phyloP scores from a whole-genome alignment of 2,113 vertebrate species.

The Seriola aureovittata region DNA sequence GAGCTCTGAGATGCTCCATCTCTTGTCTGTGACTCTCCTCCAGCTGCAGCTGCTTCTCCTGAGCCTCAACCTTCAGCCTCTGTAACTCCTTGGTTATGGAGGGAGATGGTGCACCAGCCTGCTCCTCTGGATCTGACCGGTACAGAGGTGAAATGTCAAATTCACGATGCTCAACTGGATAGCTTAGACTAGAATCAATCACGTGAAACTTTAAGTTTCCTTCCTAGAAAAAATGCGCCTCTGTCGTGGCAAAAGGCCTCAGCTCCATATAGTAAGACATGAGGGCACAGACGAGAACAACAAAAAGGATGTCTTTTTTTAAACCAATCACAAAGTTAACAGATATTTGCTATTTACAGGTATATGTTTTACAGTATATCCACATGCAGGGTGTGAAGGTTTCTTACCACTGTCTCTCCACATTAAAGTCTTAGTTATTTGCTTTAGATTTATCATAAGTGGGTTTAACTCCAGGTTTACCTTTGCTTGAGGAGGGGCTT shows the following conservation, averaged over 20 bases:
- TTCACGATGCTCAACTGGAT: background rate
- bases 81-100: constrained; percentile 64
- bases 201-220: constrained; percentile 21
- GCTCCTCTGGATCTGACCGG: constrained; percentile 49
- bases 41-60: constrained; percentile 77
- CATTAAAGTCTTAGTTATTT: background rate
- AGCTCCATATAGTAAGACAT: background rate
- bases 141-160: constrained; percentile 18
- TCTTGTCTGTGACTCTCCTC: constrained; percentile 87
- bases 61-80: constrained; percentile 81
- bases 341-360: too few relatives aligned
- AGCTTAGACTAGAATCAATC: constrained; percentile 18
- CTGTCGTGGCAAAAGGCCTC: constrained; percentile 7
- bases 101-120: constrained; percentile 33
- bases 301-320: background rate
- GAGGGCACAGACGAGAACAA: background rate
- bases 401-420: too few relatives aligned
- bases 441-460: background rate
- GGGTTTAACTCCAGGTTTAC: constrained; percentile 74
- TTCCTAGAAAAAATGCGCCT: background rate
- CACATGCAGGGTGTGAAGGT: too few relatives aligned
- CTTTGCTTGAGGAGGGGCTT: constrained; percentile 65
- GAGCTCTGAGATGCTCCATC: constrained; percentile 83
- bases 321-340: too few relatives aligned
- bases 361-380: too few relatives aligned